Evolutionary conservation across 2,797 vertebrate species (phyloP).

Genomic region (Aythya fuligula): DNA sequence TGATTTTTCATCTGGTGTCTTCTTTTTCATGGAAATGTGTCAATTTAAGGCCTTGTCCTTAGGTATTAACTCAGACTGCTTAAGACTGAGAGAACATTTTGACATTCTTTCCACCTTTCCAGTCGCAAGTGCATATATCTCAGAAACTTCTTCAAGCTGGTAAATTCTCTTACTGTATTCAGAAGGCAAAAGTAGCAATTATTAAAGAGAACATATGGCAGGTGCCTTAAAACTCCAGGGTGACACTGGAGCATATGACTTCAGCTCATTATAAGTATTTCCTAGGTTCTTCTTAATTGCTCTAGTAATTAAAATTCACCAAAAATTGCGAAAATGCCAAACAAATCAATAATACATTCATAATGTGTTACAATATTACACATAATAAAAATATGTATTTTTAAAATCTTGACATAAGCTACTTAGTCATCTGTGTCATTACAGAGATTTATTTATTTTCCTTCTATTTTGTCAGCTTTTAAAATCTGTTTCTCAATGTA

Average conservation of each 20-base stretch:
- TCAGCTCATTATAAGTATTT: constrained; percentile 63
- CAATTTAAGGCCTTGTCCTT: background rate
- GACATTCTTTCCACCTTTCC: constrained; percentile 5
- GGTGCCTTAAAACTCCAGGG: constrained; percentile 59
- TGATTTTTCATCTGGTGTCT: background rate
- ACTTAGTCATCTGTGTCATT: background rate
- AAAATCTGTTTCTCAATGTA: background rate
- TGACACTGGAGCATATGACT: constrained; percentile 61
- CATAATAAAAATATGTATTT: background rate
- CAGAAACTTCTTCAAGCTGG: constrained; percentile 4
- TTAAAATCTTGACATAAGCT: background rate
- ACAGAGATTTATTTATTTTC: background rate
- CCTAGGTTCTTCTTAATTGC: constrained; percentile 58
- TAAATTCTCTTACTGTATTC: constrained; percentile 13
- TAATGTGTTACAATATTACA: background rate
- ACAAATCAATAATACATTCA: background rate
- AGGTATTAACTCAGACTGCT: background rate
- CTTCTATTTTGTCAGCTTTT: background rate
- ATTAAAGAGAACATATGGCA: constrained; percentile 73
- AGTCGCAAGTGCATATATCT: background rate
- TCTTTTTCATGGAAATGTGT: background rate
- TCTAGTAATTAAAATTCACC: constrained; percentile 66
- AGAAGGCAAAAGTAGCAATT: constrained; percentile 52
- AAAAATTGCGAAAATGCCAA: constrained; percentile 50
- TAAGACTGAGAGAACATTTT: background rate